phyloP scores from a whole-genome alignment of 2,888 invertebrate genomes.

The Drosophila longiperda region DNA sequence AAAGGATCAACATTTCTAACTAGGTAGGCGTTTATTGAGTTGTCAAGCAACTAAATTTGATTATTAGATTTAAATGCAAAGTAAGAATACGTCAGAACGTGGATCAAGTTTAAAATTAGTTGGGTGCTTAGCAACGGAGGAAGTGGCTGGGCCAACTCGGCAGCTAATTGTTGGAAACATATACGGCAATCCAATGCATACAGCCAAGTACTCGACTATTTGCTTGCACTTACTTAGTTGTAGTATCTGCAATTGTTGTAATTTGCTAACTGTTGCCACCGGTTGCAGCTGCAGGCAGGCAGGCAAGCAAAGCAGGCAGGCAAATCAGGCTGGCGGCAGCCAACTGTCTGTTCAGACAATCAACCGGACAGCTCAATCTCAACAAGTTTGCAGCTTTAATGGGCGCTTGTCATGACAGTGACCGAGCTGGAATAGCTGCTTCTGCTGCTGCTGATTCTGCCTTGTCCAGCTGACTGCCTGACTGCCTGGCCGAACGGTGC shows the following conservation, averaged over 20 bases:
- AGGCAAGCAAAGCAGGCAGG: background rate
- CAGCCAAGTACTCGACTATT: slow-evolving; percentile 36
- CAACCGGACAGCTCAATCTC: slow-evolving; percentile 23
- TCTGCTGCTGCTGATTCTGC: background rate
- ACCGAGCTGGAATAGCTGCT: slow-evolving; percentile 16
- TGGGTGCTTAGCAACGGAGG: slow-evolving; percentile 29
- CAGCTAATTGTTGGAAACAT: slow-evolving; percentile 34
- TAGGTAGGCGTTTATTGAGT: slow-evolving; percentile 21
- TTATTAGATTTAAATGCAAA: background rate
- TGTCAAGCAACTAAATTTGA: slow-evolving; percentile 1
- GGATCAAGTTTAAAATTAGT: background rate
- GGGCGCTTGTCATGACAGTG: slow-evolving; percentile 59
- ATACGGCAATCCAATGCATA: slow-evolving; percentile 13
- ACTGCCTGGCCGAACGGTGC: slow-evolving; percentile 12
- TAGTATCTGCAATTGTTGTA: slow-evolving; percentile 38
- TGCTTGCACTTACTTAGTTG: slow-evolving; percentile 53
- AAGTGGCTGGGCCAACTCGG: slow-evolving; percentile 22
- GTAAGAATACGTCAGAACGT: slow-evolving; percentile 7
- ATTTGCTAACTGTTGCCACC: slow-evolving; percentile 36
- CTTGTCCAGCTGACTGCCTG: slow-evolving; percentile 8
- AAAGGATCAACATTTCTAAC: slow-evolving; percentile 35
- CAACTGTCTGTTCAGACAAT: background rate
- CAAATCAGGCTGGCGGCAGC: background rate
- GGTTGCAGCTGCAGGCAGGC: slow-evolving; percentile 16
- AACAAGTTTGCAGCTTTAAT: slow-evolving; percentile 58